Percentiles rank a stretch among this genome's conserved stretches.
phyloP scores from a whole-genome alignment of 2,888 invertebrate species.

The Tolmerus cingulatus region DNA sequence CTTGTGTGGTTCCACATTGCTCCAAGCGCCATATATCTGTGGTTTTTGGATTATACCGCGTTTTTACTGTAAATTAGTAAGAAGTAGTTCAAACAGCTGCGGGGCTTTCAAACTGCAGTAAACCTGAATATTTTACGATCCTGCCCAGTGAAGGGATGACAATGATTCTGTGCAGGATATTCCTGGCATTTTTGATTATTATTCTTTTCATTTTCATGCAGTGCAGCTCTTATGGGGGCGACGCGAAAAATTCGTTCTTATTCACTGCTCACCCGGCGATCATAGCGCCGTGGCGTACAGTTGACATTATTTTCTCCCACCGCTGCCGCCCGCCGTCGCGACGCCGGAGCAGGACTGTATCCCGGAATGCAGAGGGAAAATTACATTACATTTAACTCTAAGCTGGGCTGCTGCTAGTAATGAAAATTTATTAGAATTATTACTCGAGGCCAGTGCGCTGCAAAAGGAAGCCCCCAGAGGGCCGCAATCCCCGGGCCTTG shows the following conservation, averaged over 20 bases:
- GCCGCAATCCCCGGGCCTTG: background rate
- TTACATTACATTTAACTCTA: background rate
- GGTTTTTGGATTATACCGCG: background rate
- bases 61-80: background rate
- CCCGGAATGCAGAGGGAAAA: background rate
- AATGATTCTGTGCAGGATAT: background rate
- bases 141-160: background rate
- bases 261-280: background rate
- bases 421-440: background rate
- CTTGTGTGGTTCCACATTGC: background rate
- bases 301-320: background rate
- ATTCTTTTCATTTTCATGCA: constrained; percentile 7
- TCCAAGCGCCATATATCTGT: background rate
- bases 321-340: background rate
- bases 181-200: background rate
- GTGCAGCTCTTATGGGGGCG: background rate
- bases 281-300: background rate
- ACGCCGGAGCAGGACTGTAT: background rate
- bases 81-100: background rate
- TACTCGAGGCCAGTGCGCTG: background rate
- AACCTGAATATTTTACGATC: background rate
- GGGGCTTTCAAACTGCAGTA: background rate
- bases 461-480: background rate
- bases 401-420: background rate
- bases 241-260: background rate